Evolutionary conservation across 2,888 invertebrate genomes (phyloP), one percentile per base, ranked within the genome.

Genomic region (Aspidiotus rigidus): DNA sequence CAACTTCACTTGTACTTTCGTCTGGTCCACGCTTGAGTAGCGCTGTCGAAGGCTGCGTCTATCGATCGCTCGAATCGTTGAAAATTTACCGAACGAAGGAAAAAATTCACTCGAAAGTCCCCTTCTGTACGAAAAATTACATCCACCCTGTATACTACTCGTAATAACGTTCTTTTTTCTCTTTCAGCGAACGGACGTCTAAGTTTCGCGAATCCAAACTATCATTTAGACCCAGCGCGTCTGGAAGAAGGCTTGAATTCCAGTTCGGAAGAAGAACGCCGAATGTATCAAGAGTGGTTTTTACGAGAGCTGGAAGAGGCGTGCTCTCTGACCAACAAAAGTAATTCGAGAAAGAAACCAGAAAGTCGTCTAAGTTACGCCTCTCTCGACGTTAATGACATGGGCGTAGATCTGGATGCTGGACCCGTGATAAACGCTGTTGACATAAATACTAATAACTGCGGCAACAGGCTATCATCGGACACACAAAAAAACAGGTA

Each of bases 191-290:
- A 90, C 83, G 92, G 92, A 78, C 85, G 90, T 73, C 83, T 91
- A 77, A 92, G 92, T 76, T 93, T 92, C 81, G 90, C 92, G 81
- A 93, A 93, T 79, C 92, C 93, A 40, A 93, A 93, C 81, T 93
- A 93, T 80, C 90, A 89, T 77, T 79, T 90, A 81, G 87, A 87
- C 77, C 87, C 89, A 71, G 84, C 86, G 60, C 83, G 87, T 8
- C 82, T 90, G 76, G 88, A 88, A 80, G 88, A 89, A 75, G 88
- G 87, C 64, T 82, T 85, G 75, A 86, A 86, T 77, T 85, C 84
- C 74, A 85, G 85, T 78, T 59, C 67, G 67, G 67, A 67, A 67
- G 67, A 67, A 60, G 67, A 67, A 67, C 62, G 69, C 56, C 67
- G 67, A 28, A 67, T 67, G 67, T 67, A 67, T 39, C 67, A 67